A percentile compares a stretch with the other conserved stretches of the same genome.
phyloP scores from a whole-genome alignment of 53 echinoderm and acorn worm genomes.

The Stichopus horrens region DNA sequence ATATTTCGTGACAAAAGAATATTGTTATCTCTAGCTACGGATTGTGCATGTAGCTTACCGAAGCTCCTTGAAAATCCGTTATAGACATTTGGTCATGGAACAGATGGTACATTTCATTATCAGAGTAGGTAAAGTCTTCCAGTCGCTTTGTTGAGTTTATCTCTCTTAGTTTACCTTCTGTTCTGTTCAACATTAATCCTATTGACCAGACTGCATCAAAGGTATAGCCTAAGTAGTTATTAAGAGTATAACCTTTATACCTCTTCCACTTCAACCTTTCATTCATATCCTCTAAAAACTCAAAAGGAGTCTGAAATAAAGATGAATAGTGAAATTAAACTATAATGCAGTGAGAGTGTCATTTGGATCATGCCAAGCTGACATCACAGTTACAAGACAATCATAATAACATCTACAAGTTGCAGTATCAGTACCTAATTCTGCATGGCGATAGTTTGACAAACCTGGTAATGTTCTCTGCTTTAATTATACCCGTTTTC shows the following conservation, averaged over 20 bases:
- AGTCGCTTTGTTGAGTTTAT: conserved; percentile 11
- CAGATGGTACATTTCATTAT: conserved; percentile 48
- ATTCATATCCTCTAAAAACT: conserved; percentile 41
- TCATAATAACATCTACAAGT: too few species aligned
- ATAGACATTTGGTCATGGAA: conserved; percentile 45
- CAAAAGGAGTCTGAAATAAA: conserved; percentile 13
- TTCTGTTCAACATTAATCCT: conserved; percentile 55
- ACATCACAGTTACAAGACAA: too few species aligned
- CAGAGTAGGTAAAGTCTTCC: conserved; percentile 58
- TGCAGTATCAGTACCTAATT: too few species aligned
- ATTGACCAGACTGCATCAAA: conserved; percentile 61
- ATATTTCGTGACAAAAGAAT: neutral
- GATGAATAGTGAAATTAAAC: neutral
- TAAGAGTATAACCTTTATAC: conserved; percentile 53
- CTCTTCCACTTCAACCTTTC: conserved; percentile 51
- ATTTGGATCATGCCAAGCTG: neutral
- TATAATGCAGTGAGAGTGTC: neutral
- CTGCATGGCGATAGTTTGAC: too few species aligned
- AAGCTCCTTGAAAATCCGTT: conserved; percentile 45
- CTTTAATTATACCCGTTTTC: too few species aligned
- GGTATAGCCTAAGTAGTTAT: conserved; percentile 47
- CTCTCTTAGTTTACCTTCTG: conserved; percentile 28
- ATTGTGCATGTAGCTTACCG: conserved; percentile 11
- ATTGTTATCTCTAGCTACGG: neutral
- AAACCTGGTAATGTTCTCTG: too few species aligned